These are phyloP conservation scores for Promerops cafer DNA, from an alignment of 2,113 vertebrate genomes.

Conservation along the genomic window DNA sequence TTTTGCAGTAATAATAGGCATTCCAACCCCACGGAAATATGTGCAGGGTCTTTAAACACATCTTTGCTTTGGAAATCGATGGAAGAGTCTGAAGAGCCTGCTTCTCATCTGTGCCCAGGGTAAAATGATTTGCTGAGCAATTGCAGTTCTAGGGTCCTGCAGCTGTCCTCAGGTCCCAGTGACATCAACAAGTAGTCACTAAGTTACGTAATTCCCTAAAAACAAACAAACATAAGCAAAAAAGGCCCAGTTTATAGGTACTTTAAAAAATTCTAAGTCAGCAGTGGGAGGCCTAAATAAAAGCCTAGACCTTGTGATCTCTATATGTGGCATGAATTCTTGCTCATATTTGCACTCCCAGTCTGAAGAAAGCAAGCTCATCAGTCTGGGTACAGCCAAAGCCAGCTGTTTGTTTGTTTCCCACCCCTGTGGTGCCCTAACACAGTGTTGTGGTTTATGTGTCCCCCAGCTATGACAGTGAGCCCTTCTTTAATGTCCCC, in stretches of 20 bases:
- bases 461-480: slow-evolving; percentile 62
- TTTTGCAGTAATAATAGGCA: neutral
- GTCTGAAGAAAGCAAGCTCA: neutral
- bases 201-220: neutral
- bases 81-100: neutral
- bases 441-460: neutral
- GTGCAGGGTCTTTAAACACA: neutral
- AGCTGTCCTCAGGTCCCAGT: neutral
- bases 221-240: neutral
- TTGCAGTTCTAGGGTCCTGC: neutral
- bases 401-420: neutral
- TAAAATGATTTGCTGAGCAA: neutral
- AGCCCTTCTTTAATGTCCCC: slow-evolving; percentile 76
- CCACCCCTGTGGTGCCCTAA: neutral
- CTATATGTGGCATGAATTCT: neutral
- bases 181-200: neutral
- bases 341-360: neutral
- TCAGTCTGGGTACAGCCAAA: neutral
- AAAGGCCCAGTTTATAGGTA: neutral
- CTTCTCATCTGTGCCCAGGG: neutral
- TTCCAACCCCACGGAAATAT: neutral
- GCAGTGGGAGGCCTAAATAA: neutral
- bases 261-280: neutral
- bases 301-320: neutral
- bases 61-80: neutral